Percentiles rank a stretch among this genome's conserved stretches.
Conservation (phyloP, 2,113 vertebrate genomes). For the Callorhinus ursinus region DNA sequence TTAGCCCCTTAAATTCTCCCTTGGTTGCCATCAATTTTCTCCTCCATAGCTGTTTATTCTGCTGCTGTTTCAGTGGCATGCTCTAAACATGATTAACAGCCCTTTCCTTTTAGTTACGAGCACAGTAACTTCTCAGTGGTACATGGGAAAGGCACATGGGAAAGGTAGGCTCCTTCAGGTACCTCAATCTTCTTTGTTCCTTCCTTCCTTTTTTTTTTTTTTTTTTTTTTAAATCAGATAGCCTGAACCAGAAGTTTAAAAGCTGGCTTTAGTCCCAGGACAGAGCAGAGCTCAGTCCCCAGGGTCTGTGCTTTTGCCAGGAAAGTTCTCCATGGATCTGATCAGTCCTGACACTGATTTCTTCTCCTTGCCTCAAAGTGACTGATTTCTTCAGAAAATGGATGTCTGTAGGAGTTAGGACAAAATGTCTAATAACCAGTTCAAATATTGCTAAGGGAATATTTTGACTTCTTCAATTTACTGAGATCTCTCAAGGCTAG, state of each 20-base stretch:
- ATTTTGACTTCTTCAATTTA: not conserved
- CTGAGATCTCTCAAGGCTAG: not conserved
- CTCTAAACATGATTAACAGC: constrained; percentile 58
- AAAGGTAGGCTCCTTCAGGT: not conserved
- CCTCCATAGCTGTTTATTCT: constrained; percentile 36
- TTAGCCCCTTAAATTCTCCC: constrained; percentile 2
- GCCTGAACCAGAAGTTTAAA: not conserved
- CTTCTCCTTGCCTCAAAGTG: not conserved
- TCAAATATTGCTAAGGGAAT: not conserved
- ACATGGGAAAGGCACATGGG: constrained; percentile 8
- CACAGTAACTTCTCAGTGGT: constrained; percentile 22
- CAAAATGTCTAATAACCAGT: not conserved
- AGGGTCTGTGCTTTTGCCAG: not conserved
- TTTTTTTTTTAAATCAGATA: not conserved
- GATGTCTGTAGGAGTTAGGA: not conserved
- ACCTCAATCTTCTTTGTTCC: not conserved
- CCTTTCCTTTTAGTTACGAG: not conserved
- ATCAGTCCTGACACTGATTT: not conserved
- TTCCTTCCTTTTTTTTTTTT: not conserved
- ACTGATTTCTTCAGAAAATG: not conserved
- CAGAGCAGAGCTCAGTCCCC: not conserved
- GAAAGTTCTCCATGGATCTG: not conserved
- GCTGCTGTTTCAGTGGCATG: not conserved
- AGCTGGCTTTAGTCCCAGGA: not conserved
- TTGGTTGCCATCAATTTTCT: constrained; percentile 40